Percentiles rank a stretch among this genome's conserved stretches.
Evolutionary conservation across 2,888 invertebrate genomes (phyloP).

Genomic region (Lepidocyrtinus sp.): DNA sequence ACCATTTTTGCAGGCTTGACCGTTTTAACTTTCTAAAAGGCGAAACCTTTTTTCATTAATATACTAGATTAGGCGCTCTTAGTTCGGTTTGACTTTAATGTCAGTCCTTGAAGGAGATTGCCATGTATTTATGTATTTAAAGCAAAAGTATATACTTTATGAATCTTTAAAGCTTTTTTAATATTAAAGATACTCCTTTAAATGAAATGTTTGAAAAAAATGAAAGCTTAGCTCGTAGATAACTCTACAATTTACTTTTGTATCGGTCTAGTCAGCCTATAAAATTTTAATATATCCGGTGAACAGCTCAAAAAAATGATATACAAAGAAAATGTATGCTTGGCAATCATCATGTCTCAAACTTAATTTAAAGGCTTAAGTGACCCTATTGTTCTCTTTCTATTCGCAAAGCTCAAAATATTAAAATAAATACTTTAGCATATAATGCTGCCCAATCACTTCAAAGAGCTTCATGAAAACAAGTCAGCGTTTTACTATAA

Average conservation of each 20-base stretch:
- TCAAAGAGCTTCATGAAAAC: too few species aligned
- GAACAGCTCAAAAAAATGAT: background rate
- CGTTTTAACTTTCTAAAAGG: slow-evolving; percentile 10
- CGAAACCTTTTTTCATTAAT: background rate
- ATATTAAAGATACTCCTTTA: background rate
- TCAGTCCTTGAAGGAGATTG: background rate
- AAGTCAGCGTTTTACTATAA: too few species aligned
- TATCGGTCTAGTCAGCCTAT: background rate
- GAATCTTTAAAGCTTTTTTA: background rate
- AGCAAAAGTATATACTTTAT: background rate
- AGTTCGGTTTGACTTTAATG: background rate
- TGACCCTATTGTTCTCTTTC: slow-evolving; percentile 26
- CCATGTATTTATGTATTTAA: background rate
- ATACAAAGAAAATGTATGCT: background rate
- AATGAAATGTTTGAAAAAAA: background rate
- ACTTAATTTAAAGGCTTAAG: slow-evolving; percentile 37
- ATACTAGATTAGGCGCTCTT: background rate
- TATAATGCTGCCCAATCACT: too few species aligned
- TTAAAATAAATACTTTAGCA: too few species aligned
- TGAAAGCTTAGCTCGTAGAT: slow-evolving; percentile 14
- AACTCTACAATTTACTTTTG: background rate
- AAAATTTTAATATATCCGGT: background rate
- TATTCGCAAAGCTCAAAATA: background rate
- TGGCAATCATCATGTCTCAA: slow-evolving; percentile 21
- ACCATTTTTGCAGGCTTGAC: slow-evolving; percentile 9